Evolutionary conservation across 2,797 vertebrate genomes (phyloP), one percentile per base, ranked within the genome.

Genomic region (Hemibagrus guttatus): DNA sequence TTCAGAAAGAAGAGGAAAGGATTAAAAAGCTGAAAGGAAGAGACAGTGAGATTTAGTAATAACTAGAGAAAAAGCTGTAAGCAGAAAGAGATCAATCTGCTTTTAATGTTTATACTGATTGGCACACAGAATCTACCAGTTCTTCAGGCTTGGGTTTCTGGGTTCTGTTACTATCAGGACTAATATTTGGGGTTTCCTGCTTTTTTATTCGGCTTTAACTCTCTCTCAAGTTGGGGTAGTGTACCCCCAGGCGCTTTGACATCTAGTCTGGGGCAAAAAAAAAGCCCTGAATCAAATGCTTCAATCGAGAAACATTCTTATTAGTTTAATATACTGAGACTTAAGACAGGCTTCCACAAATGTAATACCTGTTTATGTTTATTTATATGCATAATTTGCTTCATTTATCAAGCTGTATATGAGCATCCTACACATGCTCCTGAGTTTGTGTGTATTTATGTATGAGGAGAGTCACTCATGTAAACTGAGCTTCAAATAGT

Each of bases 61-160:
- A 82, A 35, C 26, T 23, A 76, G 54, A 69, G 46, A 85, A 58
- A 58, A 56, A 21, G 46, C 35, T 81, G 56, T 46, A 61, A 61
- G 59, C 66, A 74, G 66, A 61, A 56, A 61, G 28, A 71, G 54
- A 86, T 79, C 17, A 26, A 59, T 86, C 54, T 28, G 76, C 42
- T 49, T 66, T 16, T 68, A 82, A 82, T 52, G 63, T 21, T 66
- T 81, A 28, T 52, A 64, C 42, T 52, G 9, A 49, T 13, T 81
- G 78, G 26, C n/a, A 68, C 46, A 21, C 26, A 31, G 31, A 8
- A 6, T 17, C 78, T 63, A 42, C 35, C 42, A 12, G 31, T 16
- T 59, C 3, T 14, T 59, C 52, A 56, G 52, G 3, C 26, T 28
- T 56, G 74, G 74, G 49, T 31, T 54, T 76, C 76, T 59, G 75